A percentile compares a stretch with the other conserved stretches of the same genome.
phyloP scores from a whole-genome alignment of 2,113 vertebrate species.

The Protobothrops flavoviridis region DNA sequence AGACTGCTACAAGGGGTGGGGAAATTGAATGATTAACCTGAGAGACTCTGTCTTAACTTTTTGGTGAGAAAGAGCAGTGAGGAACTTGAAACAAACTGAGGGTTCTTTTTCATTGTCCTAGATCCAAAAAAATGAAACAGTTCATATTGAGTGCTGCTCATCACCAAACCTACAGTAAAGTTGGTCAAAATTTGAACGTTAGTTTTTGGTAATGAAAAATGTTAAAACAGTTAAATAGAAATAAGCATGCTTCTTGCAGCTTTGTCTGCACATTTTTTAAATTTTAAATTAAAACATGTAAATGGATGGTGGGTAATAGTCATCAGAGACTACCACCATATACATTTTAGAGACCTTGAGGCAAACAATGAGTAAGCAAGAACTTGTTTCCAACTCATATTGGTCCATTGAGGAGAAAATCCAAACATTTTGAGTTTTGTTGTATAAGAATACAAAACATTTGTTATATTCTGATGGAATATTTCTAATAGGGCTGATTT shows the following conservation, averaged over 20 bases:
- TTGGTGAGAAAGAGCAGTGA: background rate
- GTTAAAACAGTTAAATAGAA: too few relatives aligned
- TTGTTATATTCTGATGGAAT: background rate
- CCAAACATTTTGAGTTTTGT: background rate
- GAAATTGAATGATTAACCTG: background rate
- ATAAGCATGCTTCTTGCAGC: too few relatives aligned
- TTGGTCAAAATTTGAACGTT: background rate
- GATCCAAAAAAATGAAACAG: background rate
- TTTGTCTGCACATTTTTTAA: too few relatives aligned
- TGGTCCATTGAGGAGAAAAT: background rate
- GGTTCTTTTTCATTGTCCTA: background rate
- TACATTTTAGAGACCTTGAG: too few relatives aligned
- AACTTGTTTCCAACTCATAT: too few relatives aligned
- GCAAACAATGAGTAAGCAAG: too few relatives aligned
- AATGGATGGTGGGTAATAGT: too few relatives aligned
- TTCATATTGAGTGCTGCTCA: background rate
- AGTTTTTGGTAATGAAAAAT: background rate
- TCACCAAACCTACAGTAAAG: background rate
- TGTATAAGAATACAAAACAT: background rate
- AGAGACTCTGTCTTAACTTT: background rate
- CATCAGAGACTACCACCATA: too few relatives aligned
- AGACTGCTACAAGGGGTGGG: background rate
- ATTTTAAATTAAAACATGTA: too few relatives aligned
- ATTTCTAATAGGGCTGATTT: background rate
- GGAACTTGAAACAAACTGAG: background rate